A percentile compares a stretch with the other conserved stretches of the same genome.
These are phyloP conservation scores for Neogobius melanostomus DNA, from an alignment of 2,113 vertebrate species.

Conservation along the genomic window DNA sequence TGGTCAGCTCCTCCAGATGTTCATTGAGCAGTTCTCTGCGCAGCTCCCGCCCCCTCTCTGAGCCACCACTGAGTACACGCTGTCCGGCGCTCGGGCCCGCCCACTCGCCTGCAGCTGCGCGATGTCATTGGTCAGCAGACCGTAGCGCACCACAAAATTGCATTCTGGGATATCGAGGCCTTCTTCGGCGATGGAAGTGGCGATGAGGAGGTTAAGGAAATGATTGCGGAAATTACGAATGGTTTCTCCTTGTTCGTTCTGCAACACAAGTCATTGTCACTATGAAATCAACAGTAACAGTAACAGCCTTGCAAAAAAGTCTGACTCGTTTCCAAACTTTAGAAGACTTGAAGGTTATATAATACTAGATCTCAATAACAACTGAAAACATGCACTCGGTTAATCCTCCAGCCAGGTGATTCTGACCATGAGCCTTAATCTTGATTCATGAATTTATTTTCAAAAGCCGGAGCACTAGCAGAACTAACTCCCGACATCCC, in stretches of 20 bases:
- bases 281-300: too few relatives aligned
- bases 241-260: conserved; percentile 79
- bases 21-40: conserved; percentile 82
- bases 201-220: conserved; percentile 85
- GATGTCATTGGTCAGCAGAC: conserved; percentile 93
- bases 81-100: conserved; percentile 82
- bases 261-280: background rate
- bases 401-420: too few relatives aligned
- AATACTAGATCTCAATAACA: too few relatives aligned
- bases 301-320: too few relatives aligned
- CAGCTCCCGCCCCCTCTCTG: conserved; percentile 77
- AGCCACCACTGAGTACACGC: conserved; percentile 86
- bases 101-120: conserved; percentile 91
- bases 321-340: too few relatives aligned
- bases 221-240: conserved; percentile 81
- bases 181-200: conserved; percentile 92
- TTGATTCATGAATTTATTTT: too few relatives aligned
- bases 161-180: conserved; percentile 90
- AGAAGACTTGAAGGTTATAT: too few relatives aligned
- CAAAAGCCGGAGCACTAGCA: too few relatives aligned
- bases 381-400: too few relatives aligned
- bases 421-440: too few relatives aligned
- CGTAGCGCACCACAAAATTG: conserved; percentile 89
- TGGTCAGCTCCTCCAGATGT: conserved; percentile 79
- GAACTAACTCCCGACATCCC: too few relatives aligned